A percentile compares a stretch with the other conserved stretches of the same genome.
Evolutionary conservation across 2,113 vertebrate genomes (phyloP).

Genomic region (Panthera tigris): DNA sequence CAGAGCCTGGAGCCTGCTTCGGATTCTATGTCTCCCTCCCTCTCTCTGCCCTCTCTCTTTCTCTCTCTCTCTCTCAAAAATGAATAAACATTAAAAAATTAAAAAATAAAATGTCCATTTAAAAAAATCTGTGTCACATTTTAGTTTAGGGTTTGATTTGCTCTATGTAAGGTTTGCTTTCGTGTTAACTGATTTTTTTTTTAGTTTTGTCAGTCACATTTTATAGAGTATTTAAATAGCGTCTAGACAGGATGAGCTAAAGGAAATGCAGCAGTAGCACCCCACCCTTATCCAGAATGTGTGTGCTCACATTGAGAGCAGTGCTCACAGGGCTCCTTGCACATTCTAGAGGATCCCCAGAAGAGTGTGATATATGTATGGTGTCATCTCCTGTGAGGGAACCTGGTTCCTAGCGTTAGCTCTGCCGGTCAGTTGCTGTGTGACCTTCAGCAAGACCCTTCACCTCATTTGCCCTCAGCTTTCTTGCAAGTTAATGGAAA

Average conservation of each 20-base stretch:
- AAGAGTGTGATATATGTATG: neutral
- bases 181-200: neutral
- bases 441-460: neutral
- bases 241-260: neutral
- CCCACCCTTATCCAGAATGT: rapidly evolving
- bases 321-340: neutral
- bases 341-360: neutral
- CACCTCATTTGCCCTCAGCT: neutral
- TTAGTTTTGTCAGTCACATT: neutral
- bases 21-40: no score
- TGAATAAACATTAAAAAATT: no score
- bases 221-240: constrained; percentile 41
- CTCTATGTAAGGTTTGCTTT: constrained; percentile 5
- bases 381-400: neutral
- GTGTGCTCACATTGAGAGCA: neutral
- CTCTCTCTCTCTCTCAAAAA: no score
- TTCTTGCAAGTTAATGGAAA: neutral
- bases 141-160: constrained; percentile 39
- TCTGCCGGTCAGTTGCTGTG: neutral
- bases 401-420: neutral
- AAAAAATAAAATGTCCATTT: neutral
- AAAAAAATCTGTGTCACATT: neutral
- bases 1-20: no score
- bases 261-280: neutral
- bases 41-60: no score